Evolutionary conservation across 2,113 vertebrate species (phyloP).

Genomic region (Acanthisitta chloris): DNA sequence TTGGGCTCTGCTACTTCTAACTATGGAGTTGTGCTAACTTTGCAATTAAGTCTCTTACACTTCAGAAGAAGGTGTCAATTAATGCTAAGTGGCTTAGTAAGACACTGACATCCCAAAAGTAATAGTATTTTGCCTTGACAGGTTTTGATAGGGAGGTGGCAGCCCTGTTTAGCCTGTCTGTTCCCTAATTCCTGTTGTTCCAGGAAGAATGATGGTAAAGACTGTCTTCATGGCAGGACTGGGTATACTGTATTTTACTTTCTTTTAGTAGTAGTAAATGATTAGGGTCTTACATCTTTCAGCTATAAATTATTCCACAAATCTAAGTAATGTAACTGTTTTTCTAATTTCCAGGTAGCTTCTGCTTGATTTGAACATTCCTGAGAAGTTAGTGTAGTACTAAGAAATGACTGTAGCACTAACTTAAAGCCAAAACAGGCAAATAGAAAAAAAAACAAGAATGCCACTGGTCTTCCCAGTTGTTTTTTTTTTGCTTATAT

Average conservation of each 20-base stretch:
- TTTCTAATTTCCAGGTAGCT: background rate
- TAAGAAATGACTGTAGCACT: background rate
- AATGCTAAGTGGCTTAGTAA: conserved; percentile 57
- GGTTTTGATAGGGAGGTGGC: conserved; percentile 67
- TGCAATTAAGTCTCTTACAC: conserved; percentile 52
- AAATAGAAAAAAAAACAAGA: background rate
- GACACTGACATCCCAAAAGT: conserved; percentile 59
- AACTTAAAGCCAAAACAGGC: background rate
- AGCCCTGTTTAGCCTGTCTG: conserved; percentile 65
- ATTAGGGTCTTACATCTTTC: background rate
- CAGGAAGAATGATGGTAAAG: conserved; percentile 12
- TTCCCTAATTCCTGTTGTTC: conserved; percentile 56
- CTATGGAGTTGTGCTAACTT: conserved; percentile 39
- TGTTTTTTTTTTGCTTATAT: background rate
- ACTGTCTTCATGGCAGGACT: background rate
- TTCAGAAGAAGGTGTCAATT: conserved; percentile 55
- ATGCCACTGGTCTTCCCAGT: background rate
- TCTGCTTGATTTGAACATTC: background rate
- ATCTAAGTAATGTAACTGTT: background rate
- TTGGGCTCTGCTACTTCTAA: conserved; percentile 14
- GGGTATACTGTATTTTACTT: background rate
- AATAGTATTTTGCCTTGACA: conserved; percentile 64
- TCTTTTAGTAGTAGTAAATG: background rate
- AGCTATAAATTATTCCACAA: background rate
- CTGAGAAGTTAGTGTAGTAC: background rate